Evolutionary conservation across 1,140 invertebrate genomes (phyloP).

Genomic region (Neomicropteryx cornuta): DNA sequence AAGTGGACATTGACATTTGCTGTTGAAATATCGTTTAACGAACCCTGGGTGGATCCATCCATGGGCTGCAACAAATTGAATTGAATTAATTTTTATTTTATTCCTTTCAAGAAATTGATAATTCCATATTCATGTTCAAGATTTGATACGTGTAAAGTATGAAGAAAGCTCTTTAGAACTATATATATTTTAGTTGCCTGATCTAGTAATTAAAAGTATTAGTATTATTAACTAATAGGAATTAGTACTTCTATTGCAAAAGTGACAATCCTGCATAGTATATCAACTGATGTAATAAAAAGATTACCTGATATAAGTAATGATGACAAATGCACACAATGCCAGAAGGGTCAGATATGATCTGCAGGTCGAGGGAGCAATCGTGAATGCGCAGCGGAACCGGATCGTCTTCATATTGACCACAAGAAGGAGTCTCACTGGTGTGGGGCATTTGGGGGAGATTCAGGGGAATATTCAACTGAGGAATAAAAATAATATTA

Average conservation of each 20-base stretch:
- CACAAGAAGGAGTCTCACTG: slow-evolving; percentile 41
- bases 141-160: too few relatives aligned
- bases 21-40: too few relatives aligned
- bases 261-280: too few relatives aligned
- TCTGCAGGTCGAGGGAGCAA: slow-evolving; percentile 67
- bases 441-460: slow-evolving; percentile 54
- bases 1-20: slow-evolving; percentile 74
- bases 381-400: slow-evolving; percentile 68
- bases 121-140: too few relatives aligned
- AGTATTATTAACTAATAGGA: too few relatives aligned
- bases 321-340: slow-evolving; percentile 75
- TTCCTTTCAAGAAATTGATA: neutral
- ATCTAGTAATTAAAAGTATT: too few relatives aligned
- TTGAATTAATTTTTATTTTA: slow-evolving; percentile 7
- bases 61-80: slow-evolving; percentile 34
- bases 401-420: slow-evolving; percentile 66
- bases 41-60: slow-evolving; percentile 39
- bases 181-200: too few relatives aligned
- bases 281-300: too few relatives aligned
- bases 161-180: too few relatives aligned
- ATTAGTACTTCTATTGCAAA: too few relatives aligned
- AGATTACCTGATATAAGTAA: slow-evolving; percentile 63
- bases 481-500: slow-evolving; percentile 18
- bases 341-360: slow-evolving; percentile 57
- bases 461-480: slow-evolving; percentile 77